Conservation (phyloP, 2,797 vertebrate genomes). For the Acrossocheilus wenchowensis region DNA sequence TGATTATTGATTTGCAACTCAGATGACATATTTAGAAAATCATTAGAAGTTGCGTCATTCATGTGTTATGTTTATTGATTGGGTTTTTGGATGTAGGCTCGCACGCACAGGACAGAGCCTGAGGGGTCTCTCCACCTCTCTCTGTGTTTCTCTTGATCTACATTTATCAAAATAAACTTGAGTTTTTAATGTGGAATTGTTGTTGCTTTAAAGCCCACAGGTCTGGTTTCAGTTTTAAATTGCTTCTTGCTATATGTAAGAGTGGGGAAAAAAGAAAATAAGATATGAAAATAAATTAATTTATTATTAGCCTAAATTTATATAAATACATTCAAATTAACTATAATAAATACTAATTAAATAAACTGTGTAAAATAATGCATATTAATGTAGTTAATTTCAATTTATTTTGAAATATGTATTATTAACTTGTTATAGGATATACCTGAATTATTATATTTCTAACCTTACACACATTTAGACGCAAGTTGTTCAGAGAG, state of each 20-base stretch:
- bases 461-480: not conserved
- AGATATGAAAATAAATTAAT: not conserved
- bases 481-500: not conserved
- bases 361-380: not conserved
- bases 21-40: slow-evolving; percentile 57
- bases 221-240: not conserved
- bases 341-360: not conserved
- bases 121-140: not conserved
- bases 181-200: not conserved
- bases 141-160: not conserved
- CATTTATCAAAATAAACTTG: not conserved
- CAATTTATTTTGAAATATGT: not conserved
- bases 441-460: not conserved
- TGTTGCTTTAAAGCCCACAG: not conserved
- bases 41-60: slow-evolving; percentile 51
- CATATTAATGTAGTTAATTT: not conserved
- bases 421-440: not conserved
- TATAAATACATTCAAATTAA: not conserved
- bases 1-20: slow-evolving; percentile 29
- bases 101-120: slow-evolving; percentile 21
- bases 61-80: slow-evolving; percentile 49
- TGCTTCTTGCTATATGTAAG: not conserved
- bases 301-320: not conserved
- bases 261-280: not conserved
- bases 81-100: slow-evolving; percentile 28